Conservation (phyloP, 2,113 vertebrate genomes). For the Promerops cafer region DNA sequence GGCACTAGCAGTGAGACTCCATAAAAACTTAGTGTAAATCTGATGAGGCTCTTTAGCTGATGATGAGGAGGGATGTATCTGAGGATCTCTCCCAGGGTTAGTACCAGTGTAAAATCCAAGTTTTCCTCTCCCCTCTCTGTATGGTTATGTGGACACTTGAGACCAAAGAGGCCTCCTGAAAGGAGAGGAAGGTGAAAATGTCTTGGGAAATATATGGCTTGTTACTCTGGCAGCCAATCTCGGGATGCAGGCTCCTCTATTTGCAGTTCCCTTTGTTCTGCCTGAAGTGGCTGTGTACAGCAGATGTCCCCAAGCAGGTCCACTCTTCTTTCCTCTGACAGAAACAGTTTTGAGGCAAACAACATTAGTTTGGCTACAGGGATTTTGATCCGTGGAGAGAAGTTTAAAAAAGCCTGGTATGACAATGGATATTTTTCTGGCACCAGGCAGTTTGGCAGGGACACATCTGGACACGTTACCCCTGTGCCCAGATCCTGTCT, state of each 20-base stretch:
- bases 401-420: neutral
- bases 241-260: neutral
- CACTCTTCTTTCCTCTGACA: neutral
- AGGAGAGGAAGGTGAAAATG: neutral
- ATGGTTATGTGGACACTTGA: neutral
- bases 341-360: neutral
- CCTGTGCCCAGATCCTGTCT: neutral
- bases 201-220: neutral
- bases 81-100: neutral
- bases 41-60: neutral
- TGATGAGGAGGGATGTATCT: neutral
- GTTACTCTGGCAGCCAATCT: neutral
- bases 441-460: neutral
- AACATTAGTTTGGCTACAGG: neutral
- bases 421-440: neutral
- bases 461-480: neutral
- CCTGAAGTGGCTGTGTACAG: neutral
- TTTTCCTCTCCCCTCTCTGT: neutral
- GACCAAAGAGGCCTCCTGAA: neutral
- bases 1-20: neutral
- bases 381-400: neutral
- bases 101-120: neutral
- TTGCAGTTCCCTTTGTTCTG: neutral
- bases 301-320: neutral
- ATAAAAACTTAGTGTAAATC: neutral